Base-by-base conservation (phyloP, 2,113 vertebrate species). In the Macaca mulatta region DNA sequence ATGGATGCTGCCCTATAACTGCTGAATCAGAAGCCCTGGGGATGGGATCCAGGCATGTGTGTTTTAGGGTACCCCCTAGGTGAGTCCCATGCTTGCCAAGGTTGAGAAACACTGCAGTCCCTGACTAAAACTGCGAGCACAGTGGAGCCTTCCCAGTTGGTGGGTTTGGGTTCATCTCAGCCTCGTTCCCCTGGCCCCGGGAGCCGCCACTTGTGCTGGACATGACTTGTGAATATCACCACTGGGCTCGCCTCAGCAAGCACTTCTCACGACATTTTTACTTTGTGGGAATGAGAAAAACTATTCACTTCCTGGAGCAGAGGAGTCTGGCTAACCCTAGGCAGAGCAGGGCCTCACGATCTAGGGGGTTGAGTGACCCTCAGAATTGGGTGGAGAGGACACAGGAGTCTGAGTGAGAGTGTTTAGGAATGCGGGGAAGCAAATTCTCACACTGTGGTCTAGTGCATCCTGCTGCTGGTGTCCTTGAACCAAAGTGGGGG, bases 241-340 rank as follows among this genome's bases (percentile, higher is more conserved):
- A 12, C 16, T 0, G 1, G 57, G 50, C 45, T 57, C 6, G 18
- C 43, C 86, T 74, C 30, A 25, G 5, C n/a, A 70, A 77, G 45
- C 38, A 35, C 57, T 97, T 97, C 96, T 92, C 92, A 78, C 14
- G 72, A 94, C 72, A 72, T 93, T 87, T 87, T 64, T 78, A 61
- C 81, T 96, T 90, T 3, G 5, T 97, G 96, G 92, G 93, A 96
- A 97, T 22, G 79, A 87, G 83, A 77, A 74, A 86, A 96, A 77
- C 64, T 40, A 57, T 90, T 83, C 89, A 87, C 55, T 96, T 91
- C 90, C 92, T 88, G 80, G 59, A 96, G 86, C 52, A 75, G 17
- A 48, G 57, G 79, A 81, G 35, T 35, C 81, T 35, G 52, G 75
- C 91, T 84, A 82, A 89, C 43, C 40, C 40, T 64, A 11, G 59